These are phyloP conservation scores for Catharus bicknelli DNA, from an alignment of 2,113 vertebrate genomes.

Conservation along the genomic window DNA sequence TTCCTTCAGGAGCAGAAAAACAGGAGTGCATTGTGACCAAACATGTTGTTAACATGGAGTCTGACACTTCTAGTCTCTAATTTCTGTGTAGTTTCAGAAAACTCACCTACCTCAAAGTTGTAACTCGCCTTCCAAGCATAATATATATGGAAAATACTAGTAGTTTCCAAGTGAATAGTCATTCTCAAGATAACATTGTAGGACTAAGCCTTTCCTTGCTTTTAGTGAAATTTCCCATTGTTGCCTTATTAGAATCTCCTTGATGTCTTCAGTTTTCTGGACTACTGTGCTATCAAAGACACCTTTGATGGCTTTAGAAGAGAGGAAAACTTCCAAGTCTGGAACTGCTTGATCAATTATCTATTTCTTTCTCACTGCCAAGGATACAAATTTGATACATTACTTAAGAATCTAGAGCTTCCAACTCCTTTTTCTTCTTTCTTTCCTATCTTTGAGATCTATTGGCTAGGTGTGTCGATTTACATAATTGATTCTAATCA, in stretches of 20 bases:
- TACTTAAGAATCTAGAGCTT: slow-evolving; percentile 3
- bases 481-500: not conserved
- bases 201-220: not conserved
- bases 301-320: slow-evolving; percentile 40
- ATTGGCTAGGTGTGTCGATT: not conserved
- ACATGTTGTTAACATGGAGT: not conserved
- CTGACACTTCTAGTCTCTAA: not conserved
- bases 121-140: not conserved
- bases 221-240: not conserved
- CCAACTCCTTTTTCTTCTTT: not conserved
- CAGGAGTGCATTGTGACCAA: not conserved
- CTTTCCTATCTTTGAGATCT: not conserved
- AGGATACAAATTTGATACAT: slow-evolving; percentile 23
- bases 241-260: not conserved
- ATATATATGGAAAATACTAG: not conserved
- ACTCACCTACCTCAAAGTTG: not conserved
- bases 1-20: slow-evolving; percentile 33
- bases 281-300: slow-evolving; percentile 6
- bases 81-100: not conserved
- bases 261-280: not conserved
- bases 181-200: not conserved
- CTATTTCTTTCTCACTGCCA: slow-evolving; percentile 31
- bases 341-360: slow-evolving; percentile 35
- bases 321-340: slow-evolving; percentile 24
- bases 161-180: not conserved